These are phyloP conservation scores for Branchellion lobata DNA, from an alignment of 2,888 invertebrate genomes.

Conservation along the genomic window DNA sequence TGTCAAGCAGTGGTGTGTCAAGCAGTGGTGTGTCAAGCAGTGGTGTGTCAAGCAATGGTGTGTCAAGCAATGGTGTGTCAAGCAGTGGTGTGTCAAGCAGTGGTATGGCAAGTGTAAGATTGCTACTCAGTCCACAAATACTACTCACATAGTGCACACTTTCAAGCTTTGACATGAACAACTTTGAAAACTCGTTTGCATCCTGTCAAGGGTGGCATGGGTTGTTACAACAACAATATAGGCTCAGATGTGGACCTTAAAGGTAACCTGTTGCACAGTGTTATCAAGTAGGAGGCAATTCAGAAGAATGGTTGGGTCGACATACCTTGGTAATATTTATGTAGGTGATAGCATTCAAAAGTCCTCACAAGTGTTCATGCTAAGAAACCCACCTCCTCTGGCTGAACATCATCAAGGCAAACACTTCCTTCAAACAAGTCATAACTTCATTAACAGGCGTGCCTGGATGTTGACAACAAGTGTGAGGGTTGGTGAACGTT, in stretches of 20 bases:
- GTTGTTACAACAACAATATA: too few relatives aligned
- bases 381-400: constrained; percentile 39
- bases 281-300: constrained; percentile 67
- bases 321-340: constrained; percentile 56
- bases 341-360: too few relatives aligned
- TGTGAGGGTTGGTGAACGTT: too few relatives aligned
- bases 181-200: constrained; percentile 70
- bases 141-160: constrained; percentile 59
- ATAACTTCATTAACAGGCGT: neutral
- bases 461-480: neutral
- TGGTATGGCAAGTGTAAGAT: too few relatives aligned
- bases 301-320: constrained; percentile 68
- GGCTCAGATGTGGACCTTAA: too few relatives aligned
- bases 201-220: constrained; percentile 62
- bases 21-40: too few relatives aligned
- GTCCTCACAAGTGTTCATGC: too few relatives aligned
- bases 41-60: too few relatives aligned
- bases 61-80: too few relatives aligned
- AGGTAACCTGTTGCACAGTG: constrained; percentile 65
- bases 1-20: too few relatives aligned
- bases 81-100: too few relatives aligned
- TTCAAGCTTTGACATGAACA: constrained; percentile 68
- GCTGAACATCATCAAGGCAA: constrained; percentile 33
- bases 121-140: too few relatives aligned
- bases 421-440: constrained; percentile 29